These are phyloP conservation scores for Acrobasis repandana DNA, from an alignment of 2,888 invertebrate genomes.

Conservation along the genomic window DNA sequence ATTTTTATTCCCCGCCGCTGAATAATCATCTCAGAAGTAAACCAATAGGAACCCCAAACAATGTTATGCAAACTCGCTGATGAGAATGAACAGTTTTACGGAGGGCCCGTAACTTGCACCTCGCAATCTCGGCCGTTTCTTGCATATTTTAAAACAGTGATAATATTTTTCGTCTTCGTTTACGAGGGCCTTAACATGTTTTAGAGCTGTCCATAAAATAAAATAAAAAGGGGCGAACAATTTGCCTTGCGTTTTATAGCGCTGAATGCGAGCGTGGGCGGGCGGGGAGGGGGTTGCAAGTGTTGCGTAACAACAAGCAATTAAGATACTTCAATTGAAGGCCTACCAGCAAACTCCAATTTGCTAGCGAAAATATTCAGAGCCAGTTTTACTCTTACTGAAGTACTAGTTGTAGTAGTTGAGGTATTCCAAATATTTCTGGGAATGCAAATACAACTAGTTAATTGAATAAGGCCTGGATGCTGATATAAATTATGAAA, in stretches of 20 bases:
- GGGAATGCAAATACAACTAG: not conserved
- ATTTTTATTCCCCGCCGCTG: constrained; percentile 23
- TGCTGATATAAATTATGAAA: not conserved
- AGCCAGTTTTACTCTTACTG: not conserved
- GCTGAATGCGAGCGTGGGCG: not conserved
- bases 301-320: constrained; percentile 29
- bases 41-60: constrained; percentile 20
- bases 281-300: constrained; percentile 19
- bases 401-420: not conserved
- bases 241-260: constrained; percentile 10
- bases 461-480: not conserved
- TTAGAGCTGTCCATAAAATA: constrained; percentile 16
- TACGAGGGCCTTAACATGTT: constrained; percentile 20
- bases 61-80: constrained; percentile 17
- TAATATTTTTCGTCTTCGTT: constrained; percentile 11
- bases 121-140: not conserved
- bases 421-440: not conserved
- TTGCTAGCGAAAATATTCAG: constrained; percentile 1
- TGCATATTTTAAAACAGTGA: constrained; percentile 13
- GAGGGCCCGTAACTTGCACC: not conserved
- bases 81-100: constrained; percentile 8
- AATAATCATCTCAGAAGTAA: constrained; percentile 28
- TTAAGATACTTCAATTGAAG: constrained; percentile 33
- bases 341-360: not conserved
- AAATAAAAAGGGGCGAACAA: constrained; percentile 22